Conservation (phyloP, 2,888 invertebrate species). For the Drosophila histrio region DNA sequence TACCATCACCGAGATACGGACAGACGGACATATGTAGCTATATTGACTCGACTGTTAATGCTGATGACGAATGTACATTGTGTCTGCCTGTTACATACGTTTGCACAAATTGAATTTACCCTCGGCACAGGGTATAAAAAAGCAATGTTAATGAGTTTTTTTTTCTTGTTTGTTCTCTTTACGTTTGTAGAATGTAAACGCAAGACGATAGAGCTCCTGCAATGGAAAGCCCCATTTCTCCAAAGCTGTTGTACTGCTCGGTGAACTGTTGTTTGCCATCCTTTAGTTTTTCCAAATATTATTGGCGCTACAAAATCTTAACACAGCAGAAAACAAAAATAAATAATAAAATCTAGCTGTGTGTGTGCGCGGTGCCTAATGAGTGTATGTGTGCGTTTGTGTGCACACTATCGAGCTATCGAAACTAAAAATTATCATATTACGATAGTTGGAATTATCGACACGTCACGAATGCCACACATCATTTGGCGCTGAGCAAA, state of each 20-base stretch:
- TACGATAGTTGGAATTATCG: conserved; percentile 13
- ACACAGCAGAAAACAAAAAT: conserved; percentile 69
- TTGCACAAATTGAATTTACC: not conserved
- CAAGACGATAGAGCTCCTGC: conserved; percentile 94
- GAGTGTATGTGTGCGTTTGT: conserved; percentile 27
- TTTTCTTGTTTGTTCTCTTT: conserved; percentile 88
- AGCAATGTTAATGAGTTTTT: not conserved
- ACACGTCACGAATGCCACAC: conserved; percentile 1
- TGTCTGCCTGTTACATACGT: no score
- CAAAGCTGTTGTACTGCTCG: conserved; percentile 39
- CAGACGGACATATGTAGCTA: no score
- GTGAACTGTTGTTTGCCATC: conserved; percentile 21
- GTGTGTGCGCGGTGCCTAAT: conserved; percentile 35
- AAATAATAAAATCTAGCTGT: conserved; percentile 56
- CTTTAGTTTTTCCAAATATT: conserved; percentile 10
- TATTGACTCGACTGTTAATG: no score
- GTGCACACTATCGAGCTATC: conserved; percentile 2
- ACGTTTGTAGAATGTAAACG: conserved; percentile 97
- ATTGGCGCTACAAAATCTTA: conserved; percentile 34
- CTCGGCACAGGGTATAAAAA: no score
- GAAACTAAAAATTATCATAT: not conserved
- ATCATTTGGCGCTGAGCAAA: not conserved
- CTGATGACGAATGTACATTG: no score
- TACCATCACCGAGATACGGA: no score
- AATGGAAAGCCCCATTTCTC: conserved; percentile 89